A percentile compares a stretch with the other conserved stretches of the same genome.
These are phyloP conservation scores for Oceanites oceanicus DNA, from an alignment of 2,113 vertebrate genomes.

Conservation along the genomic window DNA sequence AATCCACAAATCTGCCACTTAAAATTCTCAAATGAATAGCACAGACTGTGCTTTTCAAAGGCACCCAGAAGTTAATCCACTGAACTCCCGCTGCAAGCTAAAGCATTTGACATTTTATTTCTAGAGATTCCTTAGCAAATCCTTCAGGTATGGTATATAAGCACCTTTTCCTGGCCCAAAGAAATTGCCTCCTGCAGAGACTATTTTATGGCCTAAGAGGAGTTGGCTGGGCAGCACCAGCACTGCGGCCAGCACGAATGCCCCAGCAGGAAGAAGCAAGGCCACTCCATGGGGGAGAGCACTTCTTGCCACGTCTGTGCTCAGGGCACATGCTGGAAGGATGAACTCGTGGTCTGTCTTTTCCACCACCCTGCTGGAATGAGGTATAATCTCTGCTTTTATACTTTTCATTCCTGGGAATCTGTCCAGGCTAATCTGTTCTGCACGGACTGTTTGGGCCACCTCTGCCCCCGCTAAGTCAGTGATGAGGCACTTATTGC, in stretches of 20 bases:
- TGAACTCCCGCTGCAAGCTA: neutral
- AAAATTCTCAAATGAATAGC: neutral
- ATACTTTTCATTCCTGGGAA: neutral
- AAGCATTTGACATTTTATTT: neutral
- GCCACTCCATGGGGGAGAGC: neutral
- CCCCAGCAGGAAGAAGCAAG: neutral
- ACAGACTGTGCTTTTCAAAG: neutral
- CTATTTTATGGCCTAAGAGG: neutral
- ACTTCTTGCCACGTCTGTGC: neutral
- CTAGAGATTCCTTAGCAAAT: neutral
- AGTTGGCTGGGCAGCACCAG: neutral
- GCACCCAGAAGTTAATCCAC: neutral
- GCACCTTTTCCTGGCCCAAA: neutral
- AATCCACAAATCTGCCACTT: neutral
- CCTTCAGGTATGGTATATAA: neutral
- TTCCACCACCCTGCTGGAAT: neutral
- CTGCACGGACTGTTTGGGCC: neutral
- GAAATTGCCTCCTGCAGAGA: neutral
- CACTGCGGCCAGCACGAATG: neutral
- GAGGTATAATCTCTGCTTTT: neutral
- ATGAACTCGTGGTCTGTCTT: neutral
- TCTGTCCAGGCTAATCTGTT: constrained; percentile 22
- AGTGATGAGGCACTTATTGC: neutral
- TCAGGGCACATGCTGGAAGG: neutral
- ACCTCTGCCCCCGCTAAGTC: neutral